Conservation (phyloP, 2,797 vertebrate genomes). For the Bradypus variegatus region DNA sequence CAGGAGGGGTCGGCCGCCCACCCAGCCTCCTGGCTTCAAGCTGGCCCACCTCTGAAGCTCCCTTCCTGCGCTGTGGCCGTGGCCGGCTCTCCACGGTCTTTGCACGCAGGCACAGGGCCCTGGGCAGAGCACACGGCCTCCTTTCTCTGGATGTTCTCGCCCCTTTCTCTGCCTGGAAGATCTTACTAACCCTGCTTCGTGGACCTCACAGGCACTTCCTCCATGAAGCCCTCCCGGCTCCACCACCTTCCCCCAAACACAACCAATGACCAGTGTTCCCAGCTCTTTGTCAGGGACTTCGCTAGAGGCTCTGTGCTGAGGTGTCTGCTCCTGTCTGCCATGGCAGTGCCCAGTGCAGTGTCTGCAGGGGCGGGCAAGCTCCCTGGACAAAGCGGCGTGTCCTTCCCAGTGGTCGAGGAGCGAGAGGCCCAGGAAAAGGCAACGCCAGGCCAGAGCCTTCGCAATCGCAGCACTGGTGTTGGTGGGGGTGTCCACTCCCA, state of each 20-base stretch:
- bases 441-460: no score
- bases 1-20: rapidly evolving
- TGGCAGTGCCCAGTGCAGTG: no score
- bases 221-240: background rate
- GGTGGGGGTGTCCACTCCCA: no score
- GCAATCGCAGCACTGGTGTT: no score
- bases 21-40: background rate
- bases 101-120: rapidly evolving
- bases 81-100: background rate
- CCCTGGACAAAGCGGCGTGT: no score
- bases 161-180: background rate
- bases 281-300: no score
- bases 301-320: no score
- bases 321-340: no score
- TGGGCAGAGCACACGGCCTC: background rate
- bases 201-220: background rate
- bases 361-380: background rate
- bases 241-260: background rate
- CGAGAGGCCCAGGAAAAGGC: background rate
- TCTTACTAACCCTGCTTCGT: background rate
- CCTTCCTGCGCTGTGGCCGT: no score
- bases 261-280: background rate
- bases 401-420: no score
- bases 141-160: background rate
- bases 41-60: background rate